These are phyloP conservation scores for Corbicula japonica DNA, from an alignment of 2,888 invertebrate species.

Conservation along the genomic window DNA sequence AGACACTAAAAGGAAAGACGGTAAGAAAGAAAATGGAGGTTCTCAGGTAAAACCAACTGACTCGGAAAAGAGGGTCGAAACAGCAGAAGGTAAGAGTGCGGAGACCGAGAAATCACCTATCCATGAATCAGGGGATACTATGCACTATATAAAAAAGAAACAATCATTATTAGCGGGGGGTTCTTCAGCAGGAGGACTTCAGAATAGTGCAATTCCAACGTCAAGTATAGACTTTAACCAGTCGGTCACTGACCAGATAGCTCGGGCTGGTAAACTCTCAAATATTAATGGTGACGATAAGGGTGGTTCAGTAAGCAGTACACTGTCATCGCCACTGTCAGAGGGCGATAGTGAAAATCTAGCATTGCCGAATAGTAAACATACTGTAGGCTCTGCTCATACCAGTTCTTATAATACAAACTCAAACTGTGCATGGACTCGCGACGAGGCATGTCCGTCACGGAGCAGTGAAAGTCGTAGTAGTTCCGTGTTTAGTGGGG, in stretches of 20 bases:
- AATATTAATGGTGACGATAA: slow-evolving; percentile 73
- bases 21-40: slow-evolving; percentile 50
- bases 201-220: slow-evolving; percentile 64
- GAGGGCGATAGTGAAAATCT: slow-evolving; percentile 41
- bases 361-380: slow-evolving; percentile 35
- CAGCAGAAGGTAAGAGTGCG: slow-evolving; percentile 9
- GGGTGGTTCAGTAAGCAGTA: slow-evolving; percentile 43
- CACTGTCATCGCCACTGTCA: slow-evolving; percentile 46
- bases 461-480: slow-evolving; percentile 77
- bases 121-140: slow-evolving; percentile 77
- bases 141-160: slow-evolving; percentile 84
- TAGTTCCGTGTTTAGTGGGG: slow-evolving; percentile 71
- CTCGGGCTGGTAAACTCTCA: slow-evolving; percentile 75
- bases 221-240: slow-evolving; percentile 81
- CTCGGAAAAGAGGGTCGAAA: slow-evolving; percentile 20
- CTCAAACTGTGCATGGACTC: slow-evolving; percentile 54
- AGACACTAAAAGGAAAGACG: slow-evolving; percentile 32
- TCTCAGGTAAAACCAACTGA: slow-evolving; percentile 30
- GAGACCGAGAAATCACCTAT: slow-evolving; percentile 42
- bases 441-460: slow-evolving; percentile 70
- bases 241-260: slow-evolving; percentile 83
- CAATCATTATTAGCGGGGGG: slow-evolving; percentile 79
- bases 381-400: slow-evolving; percentile 17
- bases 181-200: slow-evolving; percentile 60
- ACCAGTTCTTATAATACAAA: slow-evolving; percentile 30